Base-by-base conservation (phyloP, 1,140 invertebrate species). In the Pachyrhynchus sulphureomaculatus region DNA sequence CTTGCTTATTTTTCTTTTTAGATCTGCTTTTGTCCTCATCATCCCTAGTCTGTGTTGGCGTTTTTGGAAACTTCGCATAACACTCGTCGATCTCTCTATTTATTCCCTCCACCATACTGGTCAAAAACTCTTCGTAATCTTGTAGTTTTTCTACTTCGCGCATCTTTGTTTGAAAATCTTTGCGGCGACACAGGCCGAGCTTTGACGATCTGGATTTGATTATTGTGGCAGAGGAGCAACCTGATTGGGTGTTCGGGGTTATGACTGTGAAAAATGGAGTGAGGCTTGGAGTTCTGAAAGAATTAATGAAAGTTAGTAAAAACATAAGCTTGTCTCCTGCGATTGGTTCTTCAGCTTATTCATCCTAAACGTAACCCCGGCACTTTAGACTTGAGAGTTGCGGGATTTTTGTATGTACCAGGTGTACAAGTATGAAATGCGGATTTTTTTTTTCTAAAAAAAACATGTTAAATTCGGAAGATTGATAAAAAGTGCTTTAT, bases 101-200 rank as follows among this genome's bases (percentile, higher is more conserved):
- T 3, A 56, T 26, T 15, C 52, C 45, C 21, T 62, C 32, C 12
- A 58, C 58, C 37, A 45, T 44, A 41, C 15, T 45, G 12, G 15
- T 45, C n/a, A 61, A 33, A 8, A 51, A 18, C 5, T 49, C 3
- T 17, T 59, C 47, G 26, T 59, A 59, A 17, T 59, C 24, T 33
- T 33, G 18, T 2, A 59, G 15, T 41, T 59, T 49, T 21, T 59
- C 56, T 8, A 59, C 56, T 39, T 59, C 26, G 20, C 42, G 26
- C 56, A 59, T 59, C 8, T 34, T 59, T 42, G 49, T 39, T 29
- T 41, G 45, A 18, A 59, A 59, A 51, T 41, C 51, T 12, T 49
- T 36, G 4, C 34, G 20, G 36, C 45, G 49, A 41, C 56, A 59
- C 29, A 59, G 21, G 13, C 18, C 23, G 0, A 48, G 21, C 17